These are phyloP conservation scores for Caenorhabditis sp. DNA, from an alignment of 2,888 invertebrate genomes.

Conservation along the genomic window DNA sequence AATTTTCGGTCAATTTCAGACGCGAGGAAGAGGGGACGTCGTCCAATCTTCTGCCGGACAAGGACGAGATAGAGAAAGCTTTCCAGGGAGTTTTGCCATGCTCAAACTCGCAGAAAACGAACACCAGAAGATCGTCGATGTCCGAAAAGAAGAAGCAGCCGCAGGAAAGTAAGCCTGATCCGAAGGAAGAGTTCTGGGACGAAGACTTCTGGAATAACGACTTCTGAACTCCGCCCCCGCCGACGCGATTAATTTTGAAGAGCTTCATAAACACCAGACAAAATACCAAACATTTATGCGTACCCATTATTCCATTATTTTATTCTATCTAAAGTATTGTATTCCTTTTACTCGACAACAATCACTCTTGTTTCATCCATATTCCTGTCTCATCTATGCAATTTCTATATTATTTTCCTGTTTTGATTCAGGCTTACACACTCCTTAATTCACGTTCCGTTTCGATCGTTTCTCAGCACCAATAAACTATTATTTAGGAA, in stretches of 20 bases:
- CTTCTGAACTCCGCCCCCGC: conserved; percentile 22
- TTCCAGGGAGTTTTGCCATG: conserved; percentile 42
- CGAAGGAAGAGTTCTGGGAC: background rate
- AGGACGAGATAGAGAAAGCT: conserved; percentile 32
- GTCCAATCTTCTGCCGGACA: background rate
- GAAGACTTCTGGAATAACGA: conserved; percentile 48
- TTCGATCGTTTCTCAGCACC: no score
- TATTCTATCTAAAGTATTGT: conserved; percentile 13
- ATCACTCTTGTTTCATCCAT: conserved; percentile 29
- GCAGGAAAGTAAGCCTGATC: background rate
- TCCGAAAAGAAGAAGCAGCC: background rate
- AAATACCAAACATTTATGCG: conserved; percentile 18
- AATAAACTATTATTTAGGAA: no score
- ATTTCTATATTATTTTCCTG: no score
- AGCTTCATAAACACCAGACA: background rate
- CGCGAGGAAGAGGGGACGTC: background rate
- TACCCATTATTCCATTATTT: conserved; percentile 7
- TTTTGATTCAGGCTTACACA: no score
- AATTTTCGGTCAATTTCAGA: no score
- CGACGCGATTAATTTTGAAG: background rate
- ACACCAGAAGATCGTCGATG: background rate
- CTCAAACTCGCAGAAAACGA: conserved; percentile 9
- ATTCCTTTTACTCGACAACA: conserved; percentile 18
- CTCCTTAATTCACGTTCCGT: no score
- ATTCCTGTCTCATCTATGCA: no score